Evolutionary conservation across 64 coral and sea anemone species (phyloP).

Genomic region (Montipora cactus): DNA sequence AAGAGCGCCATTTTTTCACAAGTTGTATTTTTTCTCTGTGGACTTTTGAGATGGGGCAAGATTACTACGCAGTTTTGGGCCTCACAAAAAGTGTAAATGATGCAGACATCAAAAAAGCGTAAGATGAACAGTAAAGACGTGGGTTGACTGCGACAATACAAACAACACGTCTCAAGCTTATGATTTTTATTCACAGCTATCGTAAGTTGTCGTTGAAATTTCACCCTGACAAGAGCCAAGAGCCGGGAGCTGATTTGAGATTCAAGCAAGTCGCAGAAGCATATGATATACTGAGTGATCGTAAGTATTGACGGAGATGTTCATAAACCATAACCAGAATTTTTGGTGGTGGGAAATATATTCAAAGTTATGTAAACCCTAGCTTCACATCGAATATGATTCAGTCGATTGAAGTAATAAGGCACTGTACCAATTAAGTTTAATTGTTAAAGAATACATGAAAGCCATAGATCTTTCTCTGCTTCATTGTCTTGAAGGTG

Average conservation of each 20-base stretch:
- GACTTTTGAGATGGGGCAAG: constrained; percentile 87
- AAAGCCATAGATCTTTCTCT: too few relatives aligned
- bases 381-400: too few relatives aligned
- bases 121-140: constrained; percentile 38
- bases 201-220: constrained; percentile 98
- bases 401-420: too few relatives aligned
- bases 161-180: background rate
- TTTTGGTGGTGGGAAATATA: background rate
- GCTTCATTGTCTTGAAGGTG: too few relatives aligned
- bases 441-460: too few relatives aligned
- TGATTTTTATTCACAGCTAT: constrained; percentile 63
- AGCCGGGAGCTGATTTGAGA: constrained; percentile 82
- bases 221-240: constrained; percentile 98
- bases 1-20: constrained; percentile 70
- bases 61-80: constrained; percentile 99
- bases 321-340: background rate
- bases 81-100: constrained; percentile 81
- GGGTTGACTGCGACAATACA: background rate
- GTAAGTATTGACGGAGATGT: constrained; percentile 67
- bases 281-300: constrained; percentile 97
- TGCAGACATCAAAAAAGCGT: constrained; percentile 99
- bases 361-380: background rate
- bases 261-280: constrained; percentile 98
- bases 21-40: background rate
- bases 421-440: too few relatives aligned